Conservation (phyloP, 2,888 invertebrate species). For the Cerastoderma edule region DNA sequence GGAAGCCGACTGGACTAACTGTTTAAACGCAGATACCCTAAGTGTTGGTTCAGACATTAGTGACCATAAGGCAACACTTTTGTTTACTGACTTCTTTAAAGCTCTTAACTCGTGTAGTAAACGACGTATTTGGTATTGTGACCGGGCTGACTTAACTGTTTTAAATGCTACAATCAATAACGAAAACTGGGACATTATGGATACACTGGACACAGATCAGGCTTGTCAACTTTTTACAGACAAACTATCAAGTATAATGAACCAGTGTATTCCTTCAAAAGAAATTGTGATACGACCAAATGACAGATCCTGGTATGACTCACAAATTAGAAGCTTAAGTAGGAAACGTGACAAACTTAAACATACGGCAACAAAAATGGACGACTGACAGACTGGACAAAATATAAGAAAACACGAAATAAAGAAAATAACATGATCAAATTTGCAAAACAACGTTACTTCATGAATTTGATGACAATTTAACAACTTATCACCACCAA, state of each 20-base stretch:
- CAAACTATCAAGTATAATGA: not conserved
- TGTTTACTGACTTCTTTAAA: not conserved
- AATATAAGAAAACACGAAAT: constrained; percentile 28
- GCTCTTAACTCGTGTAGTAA: not conserved
- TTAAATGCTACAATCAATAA: not conserved
- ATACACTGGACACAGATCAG: not conserved
- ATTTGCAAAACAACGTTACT: constrained; percentile 6
- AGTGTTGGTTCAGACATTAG: constrained; percentile 4
- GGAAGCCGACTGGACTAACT: not conserved
- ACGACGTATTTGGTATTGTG: constrained; percentile 15
- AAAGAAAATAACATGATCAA: constrained; percentile 29
- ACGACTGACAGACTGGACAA: constrained; percentile 9
- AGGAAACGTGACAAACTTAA: constrained; percentile 25
- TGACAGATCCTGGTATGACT: constrained; percentile 34
- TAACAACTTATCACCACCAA: not conserved
- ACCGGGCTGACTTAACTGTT: constrained; percentile 6
- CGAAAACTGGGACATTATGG: constrained; percentile 19
- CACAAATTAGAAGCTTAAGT: constrained; percentile 8
- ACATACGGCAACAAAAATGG: constrained; percentile 16
- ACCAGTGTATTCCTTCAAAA: constrained; percentile 26
- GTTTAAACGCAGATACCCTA: not conserved
- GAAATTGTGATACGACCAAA: constrained; percentile 13
- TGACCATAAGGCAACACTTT: constrained; percentile 18
- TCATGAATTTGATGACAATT: not conserved
- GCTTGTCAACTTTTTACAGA: not conserved